Evolutionary conservation across 2,113 vertebrate genomes (phyloP).

Genomic region (Xerus inauris): DNA sequence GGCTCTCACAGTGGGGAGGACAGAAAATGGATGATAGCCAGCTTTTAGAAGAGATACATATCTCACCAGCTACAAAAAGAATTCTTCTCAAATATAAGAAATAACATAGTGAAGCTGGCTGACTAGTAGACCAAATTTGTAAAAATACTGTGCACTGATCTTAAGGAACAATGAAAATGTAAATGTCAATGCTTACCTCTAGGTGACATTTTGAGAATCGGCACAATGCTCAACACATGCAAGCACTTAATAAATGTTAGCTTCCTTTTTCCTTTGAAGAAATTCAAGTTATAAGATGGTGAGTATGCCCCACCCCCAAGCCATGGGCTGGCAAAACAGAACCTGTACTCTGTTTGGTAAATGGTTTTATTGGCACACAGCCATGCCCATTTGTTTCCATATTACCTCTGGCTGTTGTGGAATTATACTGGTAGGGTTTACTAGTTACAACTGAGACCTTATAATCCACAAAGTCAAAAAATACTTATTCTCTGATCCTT

Average conservation of each 20-base stretch:
- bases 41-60: conserved; percentile 43
- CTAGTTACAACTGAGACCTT: background rate
- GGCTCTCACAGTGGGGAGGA: background rate
- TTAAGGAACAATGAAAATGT: background rate
- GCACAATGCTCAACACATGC: background rate
- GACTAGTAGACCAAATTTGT: background rate
- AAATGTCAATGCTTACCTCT: background rate
- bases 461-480: background rate
- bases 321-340: background rate
- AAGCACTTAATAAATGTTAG: background rate
- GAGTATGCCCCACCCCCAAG: background rate
- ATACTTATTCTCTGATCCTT: background rate
- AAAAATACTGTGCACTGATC: background rate
- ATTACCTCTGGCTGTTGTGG: background rate
- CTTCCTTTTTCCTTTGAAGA: conserved; percentile 34
- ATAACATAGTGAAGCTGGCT: conserved; percentile 5
- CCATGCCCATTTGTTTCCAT: background rate
- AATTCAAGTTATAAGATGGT: conserved; percentile 7
- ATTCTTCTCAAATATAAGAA: conserved; percentile 17
- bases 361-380: background rate
- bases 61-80: background rate
- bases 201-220: background rate
- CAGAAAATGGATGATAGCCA: conserved; percentile 23
- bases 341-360: background rate
- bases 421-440: background rate